Base-by-base conservation (phyloP, 2,888 invertebrate species). In the Ophraella communa region DNA sequence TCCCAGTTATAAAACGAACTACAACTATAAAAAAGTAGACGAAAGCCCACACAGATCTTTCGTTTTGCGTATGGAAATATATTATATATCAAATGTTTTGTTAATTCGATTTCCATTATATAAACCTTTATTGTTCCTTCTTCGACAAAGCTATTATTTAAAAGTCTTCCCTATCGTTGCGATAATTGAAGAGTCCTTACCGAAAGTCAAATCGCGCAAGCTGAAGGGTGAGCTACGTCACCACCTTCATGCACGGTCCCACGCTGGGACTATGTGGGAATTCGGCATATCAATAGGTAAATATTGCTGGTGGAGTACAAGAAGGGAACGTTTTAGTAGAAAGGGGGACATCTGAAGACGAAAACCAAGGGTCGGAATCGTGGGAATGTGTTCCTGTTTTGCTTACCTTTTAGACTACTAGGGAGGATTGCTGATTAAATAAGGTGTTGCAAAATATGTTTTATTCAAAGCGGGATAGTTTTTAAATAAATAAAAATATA, bases 251-350 rank as follows among this genome's bases (percentile, higher is more conserved):
- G 27, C 53, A 69, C 62, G 73, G 71, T 74, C 74, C 72, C 74
- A 74, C 74, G 74, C 74, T 74, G 73, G 47, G 73, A 61, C 63
- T 64, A 63, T 70, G 71, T 74, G 74, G 72, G 74, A 74, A 73
- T 72, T 63, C 71, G 53, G 69, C 58, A 68, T 71, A 72, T 72
- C 71, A 69, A 62, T 66, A 71, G 71, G 72, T 71, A 72, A 72
- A 73, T 70, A 68, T 66, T 68, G 69, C 68, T 63, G 44, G 66
- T 64, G 17, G 65, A 67, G 66, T 63, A 52, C 59, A 67, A 70
- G 69, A 68, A 70, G 73, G 71, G 73, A 71, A 69, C 62, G 62
- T 66, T 52, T n/a, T 69, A 65, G 24, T 66, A 62, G 58, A 65
- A 63, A 67, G 67, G 71, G 73, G 72, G 64, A 62, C 47, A 53